A percentile compares a stretch with the other conserved stretches of the same genome.
phyloP scores from a whole-genome alignment of 2,797 vertebrate species.

The Phoxinus dragarum region DNA sequence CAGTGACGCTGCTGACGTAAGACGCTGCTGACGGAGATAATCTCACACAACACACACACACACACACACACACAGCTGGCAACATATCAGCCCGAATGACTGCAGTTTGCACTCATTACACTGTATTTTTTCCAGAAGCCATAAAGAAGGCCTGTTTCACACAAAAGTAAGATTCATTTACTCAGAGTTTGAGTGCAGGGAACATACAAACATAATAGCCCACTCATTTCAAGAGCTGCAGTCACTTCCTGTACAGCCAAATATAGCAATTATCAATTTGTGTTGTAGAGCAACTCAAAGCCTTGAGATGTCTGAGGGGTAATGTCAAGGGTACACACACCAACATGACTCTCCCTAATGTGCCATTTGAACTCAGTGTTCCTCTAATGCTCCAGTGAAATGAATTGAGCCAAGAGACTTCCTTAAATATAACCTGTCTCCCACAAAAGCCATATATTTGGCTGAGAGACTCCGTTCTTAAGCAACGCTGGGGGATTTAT shows the following conservation, averaged over 20 bases:
- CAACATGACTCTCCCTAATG: background rate
- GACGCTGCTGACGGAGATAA: too few species aligned
- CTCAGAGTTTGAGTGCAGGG: background rate
- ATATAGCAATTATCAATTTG: background rate
- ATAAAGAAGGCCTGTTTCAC: background rate
- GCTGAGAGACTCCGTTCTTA: background rate
- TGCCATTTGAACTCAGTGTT: background rate
- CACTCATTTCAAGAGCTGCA: background rate
- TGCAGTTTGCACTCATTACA: background rate
- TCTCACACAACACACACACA: background rate
- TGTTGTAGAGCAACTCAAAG: background rate
- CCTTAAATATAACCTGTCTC: slow-evolving; percentile 14
- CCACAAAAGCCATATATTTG: background rate
- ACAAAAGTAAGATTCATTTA: background rate
- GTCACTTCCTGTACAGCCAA: background rate
- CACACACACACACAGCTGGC: background rate
- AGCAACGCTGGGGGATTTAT: background rate
- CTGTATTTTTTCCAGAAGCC: background rate
- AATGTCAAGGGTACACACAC: background rate
- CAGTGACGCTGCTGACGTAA: too few species aligned
- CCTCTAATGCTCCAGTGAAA: background rate
- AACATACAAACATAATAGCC: background rate
- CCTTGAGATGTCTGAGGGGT: background rate
- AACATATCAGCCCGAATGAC: background rate
- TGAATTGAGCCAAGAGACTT: background rate